Base-by-base conservation (phyloP, 2,113 vertebrate genomes). In the Chionodraco myersi region DNA sequence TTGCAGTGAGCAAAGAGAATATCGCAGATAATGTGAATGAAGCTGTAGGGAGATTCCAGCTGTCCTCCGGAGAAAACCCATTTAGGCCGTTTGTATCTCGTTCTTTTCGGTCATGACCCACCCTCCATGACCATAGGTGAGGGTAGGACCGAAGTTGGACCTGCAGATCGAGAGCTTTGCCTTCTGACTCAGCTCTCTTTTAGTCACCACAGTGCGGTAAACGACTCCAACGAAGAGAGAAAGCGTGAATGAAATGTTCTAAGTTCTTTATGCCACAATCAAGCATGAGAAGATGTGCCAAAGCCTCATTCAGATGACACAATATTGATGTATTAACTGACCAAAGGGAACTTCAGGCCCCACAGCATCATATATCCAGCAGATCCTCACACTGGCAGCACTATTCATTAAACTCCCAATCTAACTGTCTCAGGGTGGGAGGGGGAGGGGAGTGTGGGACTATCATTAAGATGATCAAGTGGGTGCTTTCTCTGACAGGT, bases 361-460 rank as follows among this genome's bases (percentile, higher is more conserved):
- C 71, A 56, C 30, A 7, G 2, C 3, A 2, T 68, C 71, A 75
- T 77, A 69, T 77, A 79, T 84, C 78, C 76, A 62, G 59, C 13
- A 8, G 44, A 52, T 47, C 23, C 57, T 80, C 66, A 61, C 44
- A 41, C 26, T 76, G 61, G 67, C 71, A 88, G 77, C 71, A 67
- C 63, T 58, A 75, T 60, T 77, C 64, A 88, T 88, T 63, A 84
- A 72, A 79, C 51, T 56, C 5, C 23, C 75, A 68, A 84, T 79
- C 80, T 84, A 77, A 77, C 83, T 86, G 71, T 75, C 68, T 74
- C 63, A 30, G 77, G 52, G 66, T 68, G 61, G 68, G 64, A 47
- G 61, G 57, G 62, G 69, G 21, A 21, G 2, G 2, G 51, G 60
- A 12, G 47, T 13, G 15, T 64, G 44, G 66, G 58, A 10, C 57